Evolutionary conservation across 1,140 invertebrate species (phyloP), one percentile per base, ranked within the genome.

Genomic region (Plectrocnemia conspersa): DNA sequence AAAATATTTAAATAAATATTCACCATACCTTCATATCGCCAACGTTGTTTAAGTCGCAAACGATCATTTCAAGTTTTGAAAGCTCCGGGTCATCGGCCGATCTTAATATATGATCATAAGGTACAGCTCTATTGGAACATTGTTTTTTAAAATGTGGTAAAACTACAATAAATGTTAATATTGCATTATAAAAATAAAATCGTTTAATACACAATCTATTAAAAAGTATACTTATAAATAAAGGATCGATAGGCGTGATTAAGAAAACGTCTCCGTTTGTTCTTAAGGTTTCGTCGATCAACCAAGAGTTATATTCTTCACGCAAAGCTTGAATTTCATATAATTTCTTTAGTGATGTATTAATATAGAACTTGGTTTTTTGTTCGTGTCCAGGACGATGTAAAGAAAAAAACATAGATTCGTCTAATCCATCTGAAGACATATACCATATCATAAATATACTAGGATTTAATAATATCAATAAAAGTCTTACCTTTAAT

Each of bases 231-330:
- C 77, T 74, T 66, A 88, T 70, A 68, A 88, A 85, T 48, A 87
- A 75, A 23, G 84, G 80, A 73, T 89, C 85, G 32, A 88, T 72
- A 2, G 83, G 83, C 27, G 83, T 84, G 10, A 81, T 82, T 29
- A 88, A 70, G 52, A 85, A 77, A 62, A 86, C 75, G 65, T 81
- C 85, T 19, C 85, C 85, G 75, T 88, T 83, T 36, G 83, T 85
- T 68, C 83, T 85, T 0, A 88, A 82, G 63, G 79, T 77, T 48
- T 83, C 79, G 63, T 83, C 77, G 22, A 86, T 78, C 52, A 87
- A 79, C 83, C 83, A 87, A 13, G 83, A 85, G 50, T 83, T 76
- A 55, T 81, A 78, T 18, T 76, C 78, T 64, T 86, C 82, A 24
- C 75, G 74, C 58, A 83, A 86, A 29, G 82, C 82, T 36, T 84